These are phyloP conservation scores for Chloromyia formosa DNA, from an alignment of 2,888 invertebrate genomes.

Conservation along the genomic window DNA sequence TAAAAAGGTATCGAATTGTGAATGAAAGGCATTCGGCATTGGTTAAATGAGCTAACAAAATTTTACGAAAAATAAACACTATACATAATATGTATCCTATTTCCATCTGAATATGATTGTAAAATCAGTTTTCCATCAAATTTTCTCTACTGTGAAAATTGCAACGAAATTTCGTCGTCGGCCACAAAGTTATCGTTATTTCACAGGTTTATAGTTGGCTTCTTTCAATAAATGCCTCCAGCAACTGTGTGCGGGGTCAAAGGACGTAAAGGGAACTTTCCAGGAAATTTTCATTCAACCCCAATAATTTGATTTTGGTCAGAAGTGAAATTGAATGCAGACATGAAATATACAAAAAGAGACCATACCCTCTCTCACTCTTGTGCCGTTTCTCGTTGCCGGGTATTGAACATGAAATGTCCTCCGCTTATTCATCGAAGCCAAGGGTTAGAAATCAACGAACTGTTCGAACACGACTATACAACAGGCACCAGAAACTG, in stretches of 20 bases:
- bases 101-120: constrained; percentile 27
- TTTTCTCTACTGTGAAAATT: constrained; percentile 39
- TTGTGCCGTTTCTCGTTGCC: constrained; percentile 10
- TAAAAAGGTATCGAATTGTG: no score
- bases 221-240: not conserved
- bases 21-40: no score
- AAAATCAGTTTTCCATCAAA: constrained; percentile 41
- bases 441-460: constrained; percentile 17
- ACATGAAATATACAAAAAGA: constrained; percentile 27
- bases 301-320: constrained; percentile 54
- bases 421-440: constrained; percentile 10
- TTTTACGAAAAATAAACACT: no score
- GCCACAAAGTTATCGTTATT: constrained; percentile 33
- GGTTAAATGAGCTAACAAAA: no score
- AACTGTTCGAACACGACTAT: not conserved
- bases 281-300: constrained; percentile 53
- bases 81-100: not conserved
- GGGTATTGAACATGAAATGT: constrained; percentile 21
- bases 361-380: no score
- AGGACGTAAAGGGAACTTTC: constrained; percentile 2
- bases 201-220: constrained; percentile 27
- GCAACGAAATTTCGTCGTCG: constrained; percentile 26
- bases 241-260: not conserved
- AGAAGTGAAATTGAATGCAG: constrained; percentile 51
- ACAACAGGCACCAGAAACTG: no score